Evolutionary conservation across 2,888 invertebrate species (phyloP).

Genomic region (Euzophera pinguis): DNA sequence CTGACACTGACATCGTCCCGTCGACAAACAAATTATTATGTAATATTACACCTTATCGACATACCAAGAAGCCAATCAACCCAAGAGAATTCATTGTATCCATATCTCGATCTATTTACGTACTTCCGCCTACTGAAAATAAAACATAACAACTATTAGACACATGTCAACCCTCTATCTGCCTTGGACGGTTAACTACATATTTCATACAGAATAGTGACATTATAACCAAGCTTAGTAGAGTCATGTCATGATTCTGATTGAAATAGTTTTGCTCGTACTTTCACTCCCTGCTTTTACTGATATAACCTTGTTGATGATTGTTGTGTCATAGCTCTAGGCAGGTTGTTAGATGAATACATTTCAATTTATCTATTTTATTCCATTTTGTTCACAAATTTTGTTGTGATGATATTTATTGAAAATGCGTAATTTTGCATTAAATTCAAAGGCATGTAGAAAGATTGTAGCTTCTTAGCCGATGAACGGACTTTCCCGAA

Average conservation of each 20-base stretch:
- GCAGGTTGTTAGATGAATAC: not conserved
- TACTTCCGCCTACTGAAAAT: slow-evolving; percentile 41
- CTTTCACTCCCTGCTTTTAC: slow-evolving; percentile 37
- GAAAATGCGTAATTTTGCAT: no score
- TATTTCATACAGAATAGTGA: not conserved
- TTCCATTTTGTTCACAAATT: no score
- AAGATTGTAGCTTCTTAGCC: no score
- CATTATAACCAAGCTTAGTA: not conserved
- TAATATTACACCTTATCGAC: not conserved
- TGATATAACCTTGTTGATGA: not conserved
- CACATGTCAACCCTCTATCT: not conserved
- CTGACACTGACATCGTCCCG: not conserved
- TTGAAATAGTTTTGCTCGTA: slow-evolving; percentile 18
- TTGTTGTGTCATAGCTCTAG: not conserved
- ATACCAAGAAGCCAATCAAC: slow-evolving; percentile 4
- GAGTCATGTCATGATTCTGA: not conserved
- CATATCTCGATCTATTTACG: slow-evolving; percentile 30
- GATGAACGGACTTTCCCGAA: no score
- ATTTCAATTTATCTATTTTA: not conserved
- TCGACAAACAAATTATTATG: not conserved
- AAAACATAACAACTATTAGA: slow-evolving; percentile 24
- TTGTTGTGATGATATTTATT: no score
- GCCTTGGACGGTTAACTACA: not conserved
- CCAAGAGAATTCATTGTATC: slow-evolving; percentile 3
- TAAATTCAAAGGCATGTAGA: no score